Evolutionary conservation across 2,888 invertebrate species (phyloP).

Genomic region (Andrena praecox): DNA sequence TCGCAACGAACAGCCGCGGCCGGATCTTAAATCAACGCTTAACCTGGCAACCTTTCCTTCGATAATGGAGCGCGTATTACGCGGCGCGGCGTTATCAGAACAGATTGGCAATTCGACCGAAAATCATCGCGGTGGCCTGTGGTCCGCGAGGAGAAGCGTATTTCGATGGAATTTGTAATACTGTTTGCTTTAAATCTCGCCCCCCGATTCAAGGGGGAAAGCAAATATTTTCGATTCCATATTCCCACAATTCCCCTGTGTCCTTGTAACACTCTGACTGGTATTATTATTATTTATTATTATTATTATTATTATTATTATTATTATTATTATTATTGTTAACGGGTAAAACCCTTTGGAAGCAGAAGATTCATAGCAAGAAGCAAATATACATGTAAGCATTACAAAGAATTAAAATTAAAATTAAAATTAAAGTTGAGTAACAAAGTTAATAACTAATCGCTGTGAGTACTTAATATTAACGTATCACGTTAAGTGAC

Average conservation of each 20-base stretch:
- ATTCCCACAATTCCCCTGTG: neutral
- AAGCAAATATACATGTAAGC: too few species aligned
- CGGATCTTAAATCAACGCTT: constrained; percentile 42
- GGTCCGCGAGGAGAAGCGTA: neutral
- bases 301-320: too few species aligned
- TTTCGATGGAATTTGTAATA: neutral
- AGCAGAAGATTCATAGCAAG: too few species aligned
- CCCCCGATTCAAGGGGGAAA: too few species aligned
- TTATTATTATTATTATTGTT: too few species aligned
- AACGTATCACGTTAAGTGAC: too few species aligned
- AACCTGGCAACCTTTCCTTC: constrained; percentile 29
- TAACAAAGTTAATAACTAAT: too few species aligned
- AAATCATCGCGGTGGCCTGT: constrained; percentile 5
- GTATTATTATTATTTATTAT: too few species aligned
- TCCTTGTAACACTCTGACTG: neutral
- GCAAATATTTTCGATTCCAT: neutral
- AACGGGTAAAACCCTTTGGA: too few species aligned
- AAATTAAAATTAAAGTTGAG: too few species aligned
- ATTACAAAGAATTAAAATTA: too few species aligned
- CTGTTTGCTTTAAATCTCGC: neutral
- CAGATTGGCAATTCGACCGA: constrained; percentile 5
- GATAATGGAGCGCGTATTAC: constrained; percentile 14
- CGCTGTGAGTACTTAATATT: too few species aligned
- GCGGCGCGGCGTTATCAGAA: constrained; percentile 1
- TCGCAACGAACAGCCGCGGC: constrained; percentile 12